These are phyloP conservation scores for Allophyes oxyacanthae DNA, from an alignment of 2,888 invertebrate species.

Conservation along the genomic window DNA sequence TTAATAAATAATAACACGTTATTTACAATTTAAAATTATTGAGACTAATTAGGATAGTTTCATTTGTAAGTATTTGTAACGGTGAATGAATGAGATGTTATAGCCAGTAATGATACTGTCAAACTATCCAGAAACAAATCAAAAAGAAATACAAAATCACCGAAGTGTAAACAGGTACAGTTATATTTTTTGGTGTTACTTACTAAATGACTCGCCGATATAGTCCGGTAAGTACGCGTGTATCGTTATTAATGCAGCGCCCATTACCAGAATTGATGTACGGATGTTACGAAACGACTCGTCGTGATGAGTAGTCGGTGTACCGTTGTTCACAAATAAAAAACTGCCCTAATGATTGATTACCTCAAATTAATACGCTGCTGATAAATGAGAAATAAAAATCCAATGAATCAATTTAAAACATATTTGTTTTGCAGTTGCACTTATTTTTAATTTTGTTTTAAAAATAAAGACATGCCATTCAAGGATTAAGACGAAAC, in stretches of 20 bases:
- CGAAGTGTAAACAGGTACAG: constrained; percentile 83
- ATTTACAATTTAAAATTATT: constrained; percentile 48
- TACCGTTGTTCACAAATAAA: constrained; percentile 54
- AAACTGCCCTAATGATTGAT: constrained; percentile 55
- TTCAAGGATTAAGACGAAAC: constrained; percentile 9
- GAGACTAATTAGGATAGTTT: constrained; percentile 42
- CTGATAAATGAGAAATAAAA: constrained; percentile 43
- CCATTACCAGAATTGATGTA: constrained; percentile 74
- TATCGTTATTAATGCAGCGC: constrained; percentile 67
- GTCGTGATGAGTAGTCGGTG: constrained; percentile 36
- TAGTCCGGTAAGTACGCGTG: constrained; percentile 67
- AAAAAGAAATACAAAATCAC: constrained; percentile 71
- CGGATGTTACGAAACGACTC: constrained; percentile 57
- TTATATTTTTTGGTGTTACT: constrained; percentile 76
- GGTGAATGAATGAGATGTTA: constrained; percentile 57
- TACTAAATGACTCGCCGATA: constrained; percentile 70
- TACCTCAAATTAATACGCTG: constrained; percentile 45
- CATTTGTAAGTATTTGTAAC: constrained; percentile 52
- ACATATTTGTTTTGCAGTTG: constrained; percentile 13
- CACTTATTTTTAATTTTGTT: constrained; percentile 7
- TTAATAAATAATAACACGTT: constrained; percentile 50
- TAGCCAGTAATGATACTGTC: constrained; percentile 61
- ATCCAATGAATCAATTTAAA: constrained; percentile 20
- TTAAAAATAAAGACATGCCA: constrained; percentile 18
- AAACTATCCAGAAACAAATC: constrained; percentile 70